phyloP scores from a whole-genome alignment of 2,797 vertebrate genomes.

The Parambassis ranga region DNA sequence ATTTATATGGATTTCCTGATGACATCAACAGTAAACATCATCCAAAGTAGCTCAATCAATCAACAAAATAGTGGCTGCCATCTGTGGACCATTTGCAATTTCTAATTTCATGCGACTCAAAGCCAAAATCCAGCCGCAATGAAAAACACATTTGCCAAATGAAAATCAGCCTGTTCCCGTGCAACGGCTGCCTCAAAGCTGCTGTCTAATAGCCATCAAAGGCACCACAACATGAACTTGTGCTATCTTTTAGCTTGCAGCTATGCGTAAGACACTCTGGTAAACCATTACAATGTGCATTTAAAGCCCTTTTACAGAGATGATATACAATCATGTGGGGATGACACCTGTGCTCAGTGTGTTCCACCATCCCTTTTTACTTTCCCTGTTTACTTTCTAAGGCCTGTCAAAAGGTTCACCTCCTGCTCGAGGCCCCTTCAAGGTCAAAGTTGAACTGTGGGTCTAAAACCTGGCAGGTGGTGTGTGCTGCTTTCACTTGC shows the following conservation, averaged over 20 bases:
- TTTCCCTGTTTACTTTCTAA: too few relatives aligned
- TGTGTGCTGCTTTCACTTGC: conserved; percentile 5
- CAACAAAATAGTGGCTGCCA: not conserved
- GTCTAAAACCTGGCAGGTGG: conserved; percentile 25
- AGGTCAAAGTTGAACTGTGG: conserved; percentile 21
- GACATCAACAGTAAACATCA: not conserved
- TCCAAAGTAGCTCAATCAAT: not conserved
- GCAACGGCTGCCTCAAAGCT: not conserved
- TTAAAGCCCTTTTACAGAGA: too few relatives aligned
- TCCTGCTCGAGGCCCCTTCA: not conserved
- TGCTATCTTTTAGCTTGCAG: not conserved
- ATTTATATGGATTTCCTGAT: conserved; percentile 11
- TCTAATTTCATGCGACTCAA: not conserved
- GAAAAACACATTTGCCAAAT: not conserved
- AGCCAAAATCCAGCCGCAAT: not conserved
- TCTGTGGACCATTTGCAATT: not conserved
- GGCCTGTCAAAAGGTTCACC: fast-evolving
- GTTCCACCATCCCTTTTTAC: too few relatives aligned
- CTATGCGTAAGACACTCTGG: too few relatives aligned
- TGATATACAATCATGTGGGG: too few relatives aligned
- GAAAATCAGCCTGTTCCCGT: not conserved
- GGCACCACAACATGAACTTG: not conserved
- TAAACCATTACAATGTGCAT: too few relatives aligned
- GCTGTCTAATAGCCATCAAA: not conserved
- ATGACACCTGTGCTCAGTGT: too few relatives aligned